These are phyloP conservation scores for Hydraecia micacea DNA, from an alignment of 2,888 invertebrate species.

Conservation along the genomic window DNA sequence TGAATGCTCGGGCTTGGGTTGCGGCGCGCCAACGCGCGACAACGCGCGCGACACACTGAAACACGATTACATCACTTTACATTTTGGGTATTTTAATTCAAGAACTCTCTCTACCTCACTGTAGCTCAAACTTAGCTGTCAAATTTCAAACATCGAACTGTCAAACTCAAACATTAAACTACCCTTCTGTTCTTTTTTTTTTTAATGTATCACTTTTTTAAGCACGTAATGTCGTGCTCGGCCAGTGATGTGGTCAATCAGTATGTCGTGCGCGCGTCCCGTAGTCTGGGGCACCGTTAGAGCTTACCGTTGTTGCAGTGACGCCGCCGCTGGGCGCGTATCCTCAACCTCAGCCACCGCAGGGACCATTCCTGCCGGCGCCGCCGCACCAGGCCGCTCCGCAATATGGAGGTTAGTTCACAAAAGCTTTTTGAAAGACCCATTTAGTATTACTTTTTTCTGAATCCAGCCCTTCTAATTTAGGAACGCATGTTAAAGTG, in stretches of 20 bases:
- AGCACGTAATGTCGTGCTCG: constrained; percentile 5
- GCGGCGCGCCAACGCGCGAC: constrained; percentile 75
- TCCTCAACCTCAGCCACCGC: constrained; percentile 91
- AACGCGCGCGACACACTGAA: constrained; percentile 49
- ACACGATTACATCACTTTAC: constrained; percentile 43
- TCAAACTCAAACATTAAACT: constrained; percentile 45
- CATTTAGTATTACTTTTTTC: background rate
- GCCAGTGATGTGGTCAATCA: constrained; percentile 51
- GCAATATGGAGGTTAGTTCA: constrained; percentile 85
- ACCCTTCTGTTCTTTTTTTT: constrained; percentile 14
- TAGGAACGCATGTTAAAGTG: background rate
- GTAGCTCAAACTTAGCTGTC: background rate
- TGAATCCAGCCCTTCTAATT: background rate
- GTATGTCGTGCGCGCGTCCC: constrained; percentile 48
- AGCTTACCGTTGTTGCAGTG: constrained; percentile 86
- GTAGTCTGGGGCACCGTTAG: constrained; percentile 53
- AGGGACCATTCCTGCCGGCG: constrained; percentile 91
- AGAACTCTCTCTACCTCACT: background rate
- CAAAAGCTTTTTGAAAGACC: background rate
- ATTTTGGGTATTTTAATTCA: constrained; percentile 54
- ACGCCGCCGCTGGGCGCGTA: constrained; percentile 90
- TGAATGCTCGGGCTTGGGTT: constrained; percentile 90
- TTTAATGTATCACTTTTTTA: background rate
- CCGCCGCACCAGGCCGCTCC: constrained; percentile 91
- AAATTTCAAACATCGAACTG: background rate